These are phyloP conservation scores for Cygnus atratus DNA, from an alignment of 2,113 vertebrate species.

Conservation along the genomic window DNA sequence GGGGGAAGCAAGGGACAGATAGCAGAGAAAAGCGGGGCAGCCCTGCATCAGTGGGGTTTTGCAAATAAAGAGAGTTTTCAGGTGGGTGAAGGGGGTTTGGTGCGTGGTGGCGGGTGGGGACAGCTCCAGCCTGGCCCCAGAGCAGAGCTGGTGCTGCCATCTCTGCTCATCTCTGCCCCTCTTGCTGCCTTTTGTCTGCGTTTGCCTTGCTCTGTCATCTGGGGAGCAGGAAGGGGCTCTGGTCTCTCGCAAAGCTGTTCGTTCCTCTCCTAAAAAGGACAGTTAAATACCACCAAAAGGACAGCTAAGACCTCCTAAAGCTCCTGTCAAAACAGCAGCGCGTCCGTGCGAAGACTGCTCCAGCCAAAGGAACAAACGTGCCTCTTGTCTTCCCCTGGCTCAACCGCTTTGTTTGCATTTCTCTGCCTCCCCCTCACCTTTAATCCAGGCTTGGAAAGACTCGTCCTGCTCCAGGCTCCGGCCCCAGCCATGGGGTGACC, in stretches of 20 bases:
- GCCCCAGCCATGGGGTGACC: background rate
- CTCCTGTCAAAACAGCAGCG: background rate
- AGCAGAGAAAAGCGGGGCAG: background rate
- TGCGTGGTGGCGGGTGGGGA: background rate
- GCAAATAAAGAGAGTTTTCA: background rate
- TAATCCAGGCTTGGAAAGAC: background rate
- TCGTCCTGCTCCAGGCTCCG: background rate
- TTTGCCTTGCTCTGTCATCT: background rate
- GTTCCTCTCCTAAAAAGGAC: background rate
- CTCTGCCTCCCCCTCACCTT: background rate
- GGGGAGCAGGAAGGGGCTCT: background rate
- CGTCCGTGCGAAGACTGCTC: background rate
- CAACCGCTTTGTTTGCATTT: background rate
- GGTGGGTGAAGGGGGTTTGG: background rate
- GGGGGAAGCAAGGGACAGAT: accelerated
- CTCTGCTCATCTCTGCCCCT: background rate
- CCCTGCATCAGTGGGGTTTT: background rate
- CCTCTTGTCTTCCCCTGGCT: background rate
- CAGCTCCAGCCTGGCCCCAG: background rate
- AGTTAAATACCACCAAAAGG: background rate
- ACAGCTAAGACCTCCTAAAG: background rate
- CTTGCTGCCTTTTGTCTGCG: background rate
- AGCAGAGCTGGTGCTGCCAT: background rate
- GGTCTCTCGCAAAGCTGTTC: accelerated
- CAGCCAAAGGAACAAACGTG: background rate